Evolutionary conservation across 2,888 invertebrate species (phyloP), one percentile per base, ranked within the genome.

Genomic region (Poecilobothrus nobilitatus): DNA sequence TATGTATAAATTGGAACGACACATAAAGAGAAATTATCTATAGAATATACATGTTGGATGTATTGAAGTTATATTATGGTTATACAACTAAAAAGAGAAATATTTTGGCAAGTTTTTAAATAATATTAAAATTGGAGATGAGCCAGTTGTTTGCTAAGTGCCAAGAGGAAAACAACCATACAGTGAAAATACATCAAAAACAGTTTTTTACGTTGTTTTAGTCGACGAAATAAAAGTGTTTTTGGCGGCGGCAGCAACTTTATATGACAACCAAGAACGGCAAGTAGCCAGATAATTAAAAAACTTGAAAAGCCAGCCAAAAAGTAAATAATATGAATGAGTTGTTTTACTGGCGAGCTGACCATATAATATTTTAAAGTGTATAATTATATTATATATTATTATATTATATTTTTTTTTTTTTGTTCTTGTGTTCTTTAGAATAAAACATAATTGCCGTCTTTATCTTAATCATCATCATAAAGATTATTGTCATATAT

Each of bases 101-200:
- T 53, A 18, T 18, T 53, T 53, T 53, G 53, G 53, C 53, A 53
- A n/a, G 15, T 53, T 53, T 6, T 53, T 18, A 53, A 53, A 53
- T 53, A 53, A 18, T 18, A 53, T n/a, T 69, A 70, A 73, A 74
- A 73, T 79, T 79, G 79, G 79, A 79, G 79, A 76, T 73, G 75
- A 78, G 79, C 79, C 79, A 79, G 79, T 79, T 79, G 78, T 75
- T 76, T 75, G 75, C 74, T 72, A 75, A 75, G 75, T 75, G 76
- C 53, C 53, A 53, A 53, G 18, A 53, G 53, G 53, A 53, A 53
- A 53, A 53, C 53, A 53, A 53, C 53, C 53, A 53, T 53, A 53
- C 18, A 53, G 53, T 53, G 53, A 53, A 53, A 53, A 53, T n/a
- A 53, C 15, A 53, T 53, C 53, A 53, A 53, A 15, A 53, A 53